phyloP scores from a whole-genome alignment of 2,113 vertebrate genomes.

The Esox niger region DNA sequence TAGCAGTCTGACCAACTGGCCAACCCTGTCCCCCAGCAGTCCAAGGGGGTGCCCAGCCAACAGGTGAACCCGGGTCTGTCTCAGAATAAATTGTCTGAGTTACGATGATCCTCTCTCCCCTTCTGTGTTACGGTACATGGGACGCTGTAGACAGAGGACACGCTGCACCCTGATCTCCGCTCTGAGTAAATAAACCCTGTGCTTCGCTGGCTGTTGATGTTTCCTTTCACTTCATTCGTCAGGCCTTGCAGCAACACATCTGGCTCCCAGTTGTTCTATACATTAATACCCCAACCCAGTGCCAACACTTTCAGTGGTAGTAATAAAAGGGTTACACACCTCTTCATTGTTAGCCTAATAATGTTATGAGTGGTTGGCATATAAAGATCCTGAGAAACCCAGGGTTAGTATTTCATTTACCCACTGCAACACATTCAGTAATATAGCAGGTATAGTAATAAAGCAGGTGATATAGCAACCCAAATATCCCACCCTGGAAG shows the following conservation, averaged over 20 bases:
- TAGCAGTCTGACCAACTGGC: too few species aligned
- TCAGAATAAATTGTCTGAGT: too few species aligned
- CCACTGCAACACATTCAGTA: conserved; percentile 19
- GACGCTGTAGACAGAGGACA: too few species aligned
- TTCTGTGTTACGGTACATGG: too few species aligned
- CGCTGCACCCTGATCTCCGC: background rate
- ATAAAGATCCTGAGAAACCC: conserved; percentile 21
- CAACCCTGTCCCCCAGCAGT: too few species aligned
- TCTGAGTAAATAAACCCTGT: conserved; percentile 14
- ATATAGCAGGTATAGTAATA: too few species aligned
- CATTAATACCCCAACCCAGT: conserved; percentile 20
- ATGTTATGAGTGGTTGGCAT: conserved; percentile 8
- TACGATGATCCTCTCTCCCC: too few species aligned
- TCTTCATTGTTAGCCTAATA: conserved; percentile 15
- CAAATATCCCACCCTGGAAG: conserved; percentile 28
- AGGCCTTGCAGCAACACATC: conserved; percentile 32
- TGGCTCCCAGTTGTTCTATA: conserved; percentile 43
- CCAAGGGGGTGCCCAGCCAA: too few species aligned
- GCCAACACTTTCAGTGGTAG: too few species aligned
- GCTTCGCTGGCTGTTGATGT: conserved; percentile 13
- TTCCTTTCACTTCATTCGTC: conserved; percentile 7
- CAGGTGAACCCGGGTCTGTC: too few species aligned
- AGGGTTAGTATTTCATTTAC: conserved; percentile 40
- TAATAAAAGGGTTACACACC: too few species aligned
- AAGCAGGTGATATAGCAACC: conserved; percentile 9